These are phyloP conservation scores for Porites cylindrica DNA, from an alignment of 92 coral and sea anemone species.

Conservation along the genomic window DNA sequence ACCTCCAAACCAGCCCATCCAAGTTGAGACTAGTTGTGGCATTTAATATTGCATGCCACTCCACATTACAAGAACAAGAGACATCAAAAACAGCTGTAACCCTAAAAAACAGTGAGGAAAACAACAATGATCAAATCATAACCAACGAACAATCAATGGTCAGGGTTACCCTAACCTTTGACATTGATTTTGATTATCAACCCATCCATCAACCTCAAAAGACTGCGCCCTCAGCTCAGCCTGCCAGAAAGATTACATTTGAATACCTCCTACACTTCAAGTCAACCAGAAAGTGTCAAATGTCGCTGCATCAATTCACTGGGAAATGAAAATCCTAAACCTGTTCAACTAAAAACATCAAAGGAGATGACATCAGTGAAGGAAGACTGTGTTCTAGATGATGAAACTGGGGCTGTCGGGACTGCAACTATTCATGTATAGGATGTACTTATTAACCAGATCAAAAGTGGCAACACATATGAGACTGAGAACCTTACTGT, in stretches of 20 bases:
- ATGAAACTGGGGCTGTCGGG: conserved; percentile 60
- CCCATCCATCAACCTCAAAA: too few relatives aligned
- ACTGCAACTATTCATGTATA: conserved; percentile 69
- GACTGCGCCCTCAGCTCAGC: too few relatives aligned
- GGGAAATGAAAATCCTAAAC: conserved; percentile 15
- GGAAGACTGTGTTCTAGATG: conserved; percentile 69
- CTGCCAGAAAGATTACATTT: too few relatives aligned
- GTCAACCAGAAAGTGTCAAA: conserved; percentile 56
- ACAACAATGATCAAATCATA: conserved; percentile 41
- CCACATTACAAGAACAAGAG: conserved; percentile 31
- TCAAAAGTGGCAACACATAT: conserved; percentile 35
- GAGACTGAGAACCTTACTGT: conserved; percentile 61
- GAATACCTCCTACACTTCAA: conserved; percentile 15
- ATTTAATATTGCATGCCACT: conserved; percentile 57
- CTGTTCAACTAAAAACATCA: conserved; percentile 36
- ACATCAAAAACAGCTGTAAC: conserved; percentile 50
- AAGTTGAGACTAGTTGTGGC: conserved; percentile 51
- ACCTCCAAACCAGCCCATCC: conserved; percentile 17
- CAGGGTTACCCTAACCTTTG: conserved; percentile 49
- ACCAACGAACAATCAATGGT: conserved; percentile 54
- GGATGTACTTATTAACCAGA: conserved; percentile 43
- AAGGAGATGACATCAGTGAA: conserved; percentile 57
- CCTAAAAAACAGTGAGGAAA: conserved; percentile 42
- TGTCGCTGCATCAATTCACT: conserved; percentile 55
- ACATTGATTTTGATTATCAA: background rate